Evolutionary conservation across 2,888 invertebrate species (phyloP), one percentile per base, ranked within the genome.

Genomic region (Caenorhabditis imperialis): DNA sequence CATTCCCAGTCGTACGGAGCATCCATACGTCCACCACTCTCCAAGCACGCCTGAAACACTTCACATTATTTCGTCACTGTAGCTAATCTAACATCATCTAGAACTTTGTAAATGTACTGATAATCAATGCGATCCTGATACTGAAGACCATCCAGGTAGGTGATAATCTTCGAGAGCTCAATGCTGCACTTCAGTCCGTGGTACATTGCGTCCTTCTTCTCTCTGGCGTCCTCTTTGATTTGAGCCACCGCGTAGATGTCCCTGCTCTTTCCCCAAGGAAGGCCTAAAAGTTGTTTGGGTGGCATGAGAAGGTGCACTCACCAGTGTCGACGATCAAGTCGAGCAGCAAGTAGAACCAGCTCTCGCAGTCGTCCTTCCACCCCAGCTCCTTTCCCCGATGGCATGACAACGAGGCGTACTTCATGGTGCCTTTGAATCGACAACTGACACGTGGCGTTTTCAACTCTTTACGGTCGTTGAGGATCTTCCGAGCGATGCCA

Each of bases 291-390:
- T n/a, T n/a, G n/a, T n/a, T n/a, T n/a, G n/a, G n/a, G n/a, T n/a
- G n/a, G n/a, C n/a, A n/a, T n/a, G 16, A 27, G 16, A n/a, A 54
- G 3, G 3, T 20, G 4, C 7, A 27, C 20, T 23, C 3, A 38
- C 69, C 69, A 38, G 12, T 7, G 10, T 30, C 12, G 2, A 55
- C 40, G 12, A 84, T 76, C 38, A 86, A 71, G 33, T 86, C 86
- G 20, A 86, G 48, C 16, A 86, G 65, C 37, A 85, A 61, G 44
- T 86, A 86, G 70, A 84, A 79, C 86, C 86, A 86, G 33, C 78
- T 79, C 50, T 86, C 86, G 53, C 82, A 83, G 60, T 86, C 85
- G 48, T 86, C 86, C 57, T 84, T 83, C 47, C 73, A 75, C 33
- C 81, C 81, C 47, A 85, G 37, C 38, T 86, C 86, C 20, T 54